phyloP scores from a whole-genome alignment of 2,888 invertebrate species.

The Labia minor region DNA sequence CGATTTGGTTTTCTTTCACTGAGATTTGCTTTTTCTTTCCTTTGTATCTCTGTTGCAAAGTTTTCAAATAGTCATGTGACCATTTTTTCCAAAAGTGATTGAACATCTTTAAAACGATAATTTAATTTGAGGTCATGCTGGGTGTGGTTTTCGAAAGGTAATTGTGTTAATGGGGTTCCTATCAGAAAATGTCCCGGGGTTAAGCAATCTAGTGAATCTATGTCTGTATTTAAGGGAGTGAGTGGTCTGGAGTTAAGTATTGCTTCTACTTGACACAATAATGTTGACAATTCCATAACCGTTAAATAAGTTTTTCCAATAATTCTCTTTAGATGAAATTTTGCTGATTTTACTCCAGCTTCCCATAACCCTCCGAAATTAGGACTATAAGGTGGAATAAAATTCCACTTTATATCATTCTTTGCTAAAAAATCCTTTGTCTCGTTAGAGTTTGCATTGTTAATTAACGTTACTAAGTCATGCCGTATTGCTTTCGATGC shows the following conservation, averaged over 20 bases:
- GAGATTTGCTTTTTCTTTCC: too few species aligned
- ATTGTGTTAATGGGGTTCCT: too few species aligned
- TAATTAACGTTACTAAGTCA: too few species aligned
- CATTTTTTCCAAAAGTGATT: too few species aligned
- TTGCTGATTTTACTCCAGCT: too few species aligned
- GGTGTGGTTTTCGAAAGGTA: constrained; percentile 20
- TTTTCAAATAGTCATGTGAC: too few species aligned
- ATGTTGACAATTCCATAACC: constrained; percentile 24
- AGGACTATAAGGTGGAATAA: too few species aligned
- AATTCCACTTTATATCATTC: constrained; percentile 27
- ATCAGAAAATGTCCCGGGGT: too few species aligned
- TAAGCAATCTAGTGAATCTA: constrained; percentile 20
- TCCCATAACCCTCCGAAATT: too few species aligned
- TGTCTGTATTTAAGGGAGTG: constrained; percentile 24
- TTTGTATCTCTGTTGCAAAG: too few species aligned
- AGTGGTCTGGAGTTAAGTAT: constrained; percentile 27
- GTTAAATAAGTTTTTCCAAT: constrained; percentile 22
- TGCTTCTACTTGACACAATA: constrained; percentile 27
- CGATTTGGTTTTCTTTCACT: too few species aligned
- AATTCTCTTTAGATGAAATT: constrained; percentile 24
- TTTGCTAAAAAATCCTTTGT: constrained; percentile 14
- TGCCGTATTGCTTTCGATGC: too few species aligned
- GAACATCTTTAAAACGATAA: not conserved
- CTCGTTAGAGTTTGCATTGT: constrained; percentile 14
- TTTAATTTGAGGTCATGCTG: not conserved